Evolutionary conservation across 2,888 invertebrate species (phyloP).

Genomic region (Selenia dentaria): DNA sequence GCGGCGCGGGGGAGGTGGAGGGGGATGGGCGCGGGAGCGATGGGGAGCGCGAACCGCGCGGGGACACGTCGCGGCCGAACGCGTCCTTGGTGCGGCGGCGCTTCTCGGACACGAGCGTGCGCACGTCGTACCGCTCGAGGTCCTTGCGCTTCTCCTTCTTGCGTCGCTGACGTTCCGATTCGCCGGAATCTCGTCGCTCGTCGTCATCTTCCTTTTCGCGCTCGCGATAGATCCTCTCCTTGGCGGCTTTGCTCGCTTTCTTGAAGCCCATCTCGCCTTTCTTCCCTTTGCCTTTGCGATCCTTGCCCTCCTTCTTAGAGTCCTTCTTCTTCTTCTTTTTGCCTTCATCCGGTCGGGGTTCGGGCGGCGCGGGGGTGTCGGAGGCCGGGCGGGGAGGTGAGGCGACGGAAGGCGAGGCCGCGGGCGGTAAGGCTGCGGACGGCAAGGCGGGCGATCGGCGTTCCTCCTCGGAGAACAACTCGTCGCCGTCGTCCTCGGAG

Average conservation of each 20-base stretch:
- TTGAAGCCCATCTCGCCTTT: slow-evolving; percentile 87
- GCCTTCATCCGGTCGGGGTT: slow-evolving; percentile 45
- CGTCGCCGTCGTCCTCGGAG: slow-evolving; percentile 89
- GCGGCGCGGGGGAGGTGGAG: slow-evolving; percentile 21
- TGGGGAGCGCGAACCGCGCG: slow-evolving; percentile 36
- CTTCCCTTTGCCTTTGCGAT: slow-evolving; percentile 67
- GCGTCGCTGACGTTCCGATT: slow-evolving; percentile 56
- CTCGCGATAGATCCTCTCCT: slow-evolving; percentile 89
- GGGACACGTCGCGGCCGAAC: slow-evolving; percentile 90
- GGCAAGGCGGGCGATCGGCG: slow-evolving; percentile 64
- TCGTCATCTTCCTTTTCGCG: slow-evolving; percentile 68
- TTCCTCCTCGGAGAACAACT: slow-evolving; percentile 86
- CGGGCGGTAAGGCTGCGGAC: slow-evolving; percentile 60
- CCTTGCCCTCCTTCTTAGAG: slow-evolving; percentile 75
- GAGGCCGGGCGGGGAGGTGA: slow-evolving; percentile 63
- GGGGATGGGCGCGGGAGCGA: slow-evolving; percentile 24
- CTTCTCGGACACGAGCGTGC: slow-evolving; percentile 90
- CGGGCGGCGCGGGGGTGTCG: slow-evolving; percentile 66
- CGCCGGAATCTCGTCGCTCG: slow-evolving; percentile 40
- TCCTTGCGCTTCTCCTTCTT: slow-evolving; percentile 88
- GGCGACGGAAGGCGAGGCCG: slow-evolving; percentile 65
- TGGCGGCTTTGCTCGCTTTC: slow-evolving; percentile 88
- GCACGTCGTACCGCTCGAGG: slow-evolving; percentile 92
- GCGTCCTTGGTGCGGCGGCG: slow-evolving; percentile 88
- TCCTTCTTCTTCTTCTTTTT: slow-evolving; percentile 83